Evolutionary conservation across 2,888 invertebrate genomes (phyloP).

Genomic region (Tuta absoluta): DNA sequence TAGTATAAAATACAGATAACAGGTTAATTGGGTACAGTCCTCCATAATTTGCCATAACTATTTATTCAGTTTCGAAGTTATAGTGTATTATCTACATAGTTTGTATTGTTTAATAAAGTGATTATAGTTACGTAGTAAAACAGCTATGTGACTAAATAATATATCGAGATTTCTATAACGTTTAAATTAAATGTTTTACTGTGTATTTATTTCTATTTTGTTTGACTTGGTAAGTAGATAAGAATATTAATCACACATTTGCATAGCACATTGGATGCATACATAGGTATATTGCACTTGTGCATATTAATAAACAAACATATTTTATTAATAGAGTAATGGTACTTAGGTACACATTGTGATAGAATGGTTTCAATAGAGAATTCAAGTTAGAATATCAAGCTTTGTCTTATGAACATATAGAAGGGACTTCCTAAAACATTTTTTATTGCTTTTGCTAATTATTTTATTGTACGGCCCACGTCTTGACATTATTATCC

Average conservation of each 20-base stretch:
- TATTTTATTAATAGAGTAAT: neutral
- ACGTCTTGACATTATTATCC: too few relatives aligned
- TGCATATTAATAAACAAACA: neutral
- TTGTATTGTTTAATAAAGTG: too few relatives aligned
- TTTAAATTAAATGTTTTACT: slow-evolving; percentile 1
- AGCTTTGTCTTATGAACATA: too few relatives aligned
- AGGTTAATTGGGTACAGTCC: too few relatives aligned
- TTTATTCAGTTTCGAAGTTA: too few relatives aligned
- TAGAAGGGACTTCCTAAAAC: too few relatives aligned
- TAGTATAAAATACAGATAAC: too few relatives aligned
- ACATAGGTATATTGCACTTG: neutral
- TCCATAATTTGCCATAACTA: too few relatives aligned
- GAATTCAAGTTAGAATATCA: neutral
- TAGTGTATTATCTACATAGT: too few relatives aligned
- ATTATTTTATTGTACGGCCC: too few relatives aligned
- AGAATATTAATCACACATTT: slow-evolving; percentile 5
- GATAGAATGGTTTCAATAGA: neutral
- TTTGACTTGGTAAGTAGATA: neutral
- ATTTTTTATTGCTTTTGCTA: too few relatives aligned
- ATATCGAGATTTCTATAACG: neutral
- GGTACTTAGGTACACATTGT: neutral
- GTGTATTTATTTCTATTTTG: neutral
- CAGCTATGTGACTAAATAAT: neutral
- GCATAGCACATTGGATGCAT: neutral
- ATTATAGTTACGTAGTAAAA: too few relatives aligned